These are phyloP conservation scores for Ctenochaetus hawaiiensis DNA, from an alignment of 2,797 vertebrate species.

Conservation along the genomic window DNA sequence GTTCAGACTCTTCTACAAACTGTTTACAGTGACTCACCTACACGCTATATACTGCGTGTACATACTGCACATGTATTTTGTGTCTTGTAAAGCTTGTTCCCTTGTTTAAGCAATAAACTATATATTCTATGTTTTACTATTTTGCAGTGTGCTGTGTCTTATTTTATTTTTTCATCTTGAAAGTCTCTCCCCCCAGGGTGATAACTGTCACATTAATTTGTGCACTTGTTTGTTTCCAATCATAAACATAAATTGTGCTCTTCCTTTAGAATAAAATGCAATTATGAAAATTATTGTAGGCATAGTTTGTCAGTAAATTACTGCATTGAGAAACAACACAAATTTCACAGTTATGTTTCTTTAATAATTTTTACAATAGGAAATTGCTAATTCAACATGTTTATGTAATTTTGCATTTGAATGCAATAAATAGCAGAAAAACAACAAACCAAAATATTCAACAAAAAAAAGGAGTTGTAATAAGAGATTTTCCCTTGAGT, in stretches of 20 bases:
- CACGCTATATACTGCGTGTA: neutral
- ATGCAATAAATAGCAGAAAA: conserved; percentile 82
- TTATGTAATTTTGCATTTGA: conserved; percentile 71
- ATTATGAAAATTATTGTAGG: conserved; percentile 9
- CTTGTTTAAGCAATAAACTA: conserved; percentile 42
- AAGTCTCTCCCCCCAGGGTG: neutral
- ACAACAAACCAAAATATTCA: conserved; percentile 61
- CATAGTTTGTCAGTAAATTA: conserved; percentile 46
- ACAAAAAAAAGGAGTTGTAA: conserved; percentile 41
- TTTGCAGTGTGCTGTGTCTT: conserved; percentile 8
- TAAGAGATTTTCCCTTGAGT: conserved; percentile 48
- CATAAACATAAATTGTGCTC: neutral
- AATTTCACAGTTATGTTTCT: conserved; percentile 82
- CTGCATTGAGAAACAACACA: conserved; percentile 84
- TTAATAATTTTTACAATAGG: conserved; percentile 85
- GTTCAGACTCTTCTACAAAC: conserved; percentile 33
- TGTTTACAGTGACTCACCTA: conserved; percentile 22
- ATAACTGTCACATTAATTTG: neutral
- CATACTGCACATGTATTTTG: neutral
- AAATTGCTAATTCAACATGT: conserved; percentile 80
- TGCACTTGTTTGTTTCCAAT: neutral
- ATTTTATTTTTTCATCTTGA: conserved; percentile 17
- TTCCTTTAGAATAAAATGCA: neutral
- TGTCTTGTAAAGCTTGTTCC: neutral
- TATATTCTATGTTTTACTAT: neutral